Conservation (phyloP, 2,888 invertebrate species). For the Amiota communis region DNA sequence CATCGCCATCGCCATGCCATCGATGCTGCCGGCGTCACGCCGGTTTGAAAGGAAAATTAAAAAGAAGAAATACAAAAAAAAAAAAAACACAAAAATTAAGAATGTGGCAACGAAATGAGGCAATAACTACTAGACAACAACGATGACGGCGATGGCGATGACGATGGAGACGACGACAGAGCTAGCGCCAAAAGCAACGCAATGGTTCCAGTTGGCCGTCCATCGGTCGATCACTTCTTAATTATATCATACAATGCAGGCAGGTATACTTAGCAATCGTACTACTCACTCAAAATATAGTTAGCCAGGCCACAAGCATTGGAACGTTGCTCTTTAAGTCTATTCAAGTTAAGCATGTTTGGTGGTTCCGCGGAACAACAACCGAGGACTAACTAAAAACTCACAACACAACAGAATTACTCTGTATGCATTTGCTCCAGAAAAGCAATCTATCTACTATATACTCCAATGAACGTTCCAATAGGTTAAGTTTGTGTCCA, state of each 20-base stretch:
- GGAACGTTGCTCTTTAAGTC: too few relatives aligned
- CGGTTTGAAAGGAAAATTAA: constrained; percentile 8
- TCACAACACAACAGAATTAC: not conserved
- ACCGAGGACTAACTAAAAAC: too few relatives aligned
- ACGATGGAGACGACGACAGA: constrained; percentile 9
- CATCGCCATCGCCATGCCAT: too few relatives aligned
- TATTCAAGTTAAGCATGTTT: too few relatives aligned
- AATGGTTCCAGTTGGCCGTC: constrained; percentile 7
- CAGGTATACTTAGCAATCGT: not conserved
- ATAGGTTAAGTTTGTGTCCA: too few relatives aligned
- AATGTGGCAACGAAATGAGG: constrained; percentile 55
- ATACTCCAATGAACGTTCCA: too few relatives aligned
- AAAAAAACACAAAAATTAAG: constrained; percentile 25
- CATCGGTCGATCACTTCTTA: not conserved
- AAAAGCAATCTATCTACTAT: too few relatives aligned
- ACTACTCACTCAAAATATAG: not conserved
- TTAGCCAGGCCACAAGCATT: too few relatives aligned
- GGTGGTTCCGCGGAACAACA: too few relatives aligned
- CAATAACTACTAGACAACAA: constrained; percentile 15
- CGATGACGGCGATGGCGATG: constrained; percentile 25
- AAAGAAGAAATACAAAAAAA: not conserved
- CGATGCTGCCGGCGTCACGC: constrained; percentile 21
- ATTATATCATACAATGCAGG: not conserved
- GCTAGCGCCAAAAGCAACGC: not conserved
- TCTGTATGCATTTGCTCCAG: too few relatives aligned